phyloP scores from a whole-genome alignment of 2,113 vertebrate species.

The Okapia johnstoni region DNA sequence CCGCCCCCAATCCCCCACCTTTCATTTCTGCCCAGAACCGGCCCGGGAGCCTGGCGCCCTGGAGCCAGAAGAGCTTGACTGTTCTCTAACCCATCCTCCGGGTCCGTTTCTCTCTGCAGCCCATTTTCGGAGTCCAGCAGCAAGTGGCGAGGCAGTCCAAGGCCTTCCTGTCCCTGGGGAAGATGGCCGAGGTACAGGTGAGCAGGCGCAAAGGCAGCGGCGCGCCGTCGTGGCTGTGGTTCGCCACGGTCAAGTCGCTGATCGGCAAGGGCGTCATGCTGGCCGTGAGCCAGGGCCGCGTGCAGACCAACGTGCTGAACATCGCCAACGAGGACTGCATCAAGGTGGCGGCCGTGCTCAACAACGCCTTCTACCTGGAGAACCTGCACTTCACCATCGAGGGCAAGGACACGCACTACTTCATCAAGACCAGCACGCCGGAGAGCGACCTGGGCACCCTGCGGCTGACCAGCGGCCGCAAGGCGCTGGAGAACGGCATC shows the following conservation, averaged over 20 bases:
- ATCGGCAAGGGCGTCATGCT: slow-evolving; percentile 98
- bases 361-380: slow-evolving; percentile 96
- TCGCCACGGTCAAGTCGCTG: slow-evolving; percentile 92
- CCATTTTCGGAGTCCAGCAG: slow-evolving; percentile 96
- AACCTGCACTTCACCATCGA: slow-evolving; percentile 96
- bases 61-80: slow-evolving; percentile 23
- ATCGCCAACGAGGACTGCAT: slow-evolving; percentile 98
- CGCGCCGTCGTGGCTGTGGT: slow-evolving; percentile 97
- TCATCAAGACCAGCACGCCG: slow-evolving; percentile 94
- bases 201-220: slow-evolving; percentile 82
- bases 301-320: slow-evolving; percentile 94
- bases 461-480: slow-evolving; percentile 93
- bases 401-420: slow-evolving; percentile 96
- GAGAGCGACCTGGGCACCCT: slow-evolving; percentile 94
- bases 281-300: slow-evolving; percentile 94
- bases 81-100: slow-evolving; percentile 44
- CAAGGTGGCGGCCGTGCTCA: slow-evolving; percentile 96
- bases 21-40: background rate
- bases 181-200: slow-evolving; percentile 93
- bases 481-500: slow-evolving; percentile 95
- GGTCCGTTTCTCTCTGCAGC: slow-evolving; percentile 84
- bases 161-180: slow-evolving; percentile 94
- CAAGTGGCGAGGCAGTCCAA: slow-evolving; percentile 93
- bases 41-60: slow-evolving; percentile 62
- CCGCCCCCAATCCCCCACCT: background rate